Base-by-base conservation (phyloP, 2,888 invertebrate genomes). In the Acanthococcus lagerstroemiae region DNA sequence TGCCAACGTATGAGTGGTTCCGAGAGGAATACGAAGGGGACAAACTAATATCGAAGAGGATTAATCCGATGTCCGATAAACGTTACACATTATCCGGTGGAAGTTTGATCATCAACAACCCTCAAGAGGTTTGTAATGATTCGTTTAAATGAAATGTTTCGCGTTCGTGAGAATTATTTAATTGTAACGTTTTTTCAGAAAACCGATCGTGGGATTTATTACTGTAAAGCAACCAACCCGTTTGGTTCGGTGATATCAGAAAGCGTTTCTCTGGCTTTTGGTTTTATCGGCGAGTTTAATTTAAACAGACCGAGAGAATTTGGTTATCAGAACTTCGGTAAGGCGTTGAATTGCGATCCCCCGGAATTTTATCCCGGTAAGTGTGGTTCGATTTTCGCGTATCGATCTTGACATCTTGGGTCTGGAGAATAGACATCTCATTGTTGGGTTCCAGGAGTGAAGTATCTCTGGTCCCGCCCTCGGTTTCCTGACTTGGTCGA, bases 321-420 rank as follows among this genome's bases (percentile, higher is more conserved):
- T 69, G 93, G 92, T 6, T 87, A 89, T 72, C 88, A 92, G 76
- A 92, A 93, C 77, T 94, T 93, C 93, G 94, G 94, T 37, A 94
- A 93, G 79, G 87, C 90, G 0, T 84, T 94, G 70, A 88, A 86
- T 71, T 95, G 94, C 78, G 93, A 94, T 79, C 90, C 95, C 15
- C 95, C 95, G 0, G 89, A 89, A 70, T 89, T 90, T 79, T 95
- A 88, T 76, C 93, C 95, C 6, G 81, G 81, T 80, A 73, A 72
- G 68, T 67, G n/a, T 55, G 1, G 55, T 55, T 7, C n/a, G 15
- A 22, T 57, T 57, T 27, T 37, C 6, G 12, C 22, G 37, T 57
- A n/a, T 12, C n/a, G n/a, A n/a, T n/a, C n/a, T n/a, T n/a, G n/a
- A n/a, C n/a, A n/a, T n/a, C n/a, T n/a, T n/a, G n/a, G n/a, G n/a